Conservation (phyloP, 2,888 invertebrate genomes). For the Macroteleia sp. region DNA sequence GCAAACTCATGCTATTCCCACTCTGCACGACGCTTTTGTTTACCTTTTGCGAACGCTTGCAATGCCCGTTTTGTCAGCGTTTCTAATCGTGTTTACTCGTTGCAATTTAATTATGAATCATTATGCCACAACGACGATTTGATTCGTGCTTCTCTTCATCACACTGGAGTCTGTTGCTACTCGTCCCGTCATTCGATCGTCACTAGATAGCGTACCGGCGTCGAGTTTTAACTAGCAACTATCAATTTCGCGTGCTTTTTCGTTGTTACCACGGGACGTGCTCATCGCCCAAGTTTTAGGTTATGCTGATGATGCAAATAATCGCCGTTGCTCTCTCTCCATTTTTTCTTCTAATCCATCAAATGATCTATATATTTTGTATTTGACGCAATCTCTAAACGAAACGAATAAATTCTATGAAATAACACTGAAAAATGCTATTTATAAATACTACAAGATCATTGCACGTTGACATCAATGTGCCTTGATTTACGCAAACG, state of each 20-base stretch:
- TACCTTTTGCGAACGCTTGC: constrained; percentile 44
- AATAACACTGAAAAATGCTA: constrained; percentile 4
- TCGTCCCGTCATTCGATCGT: not conserved
- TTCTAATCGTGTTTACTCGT: constrained; percentile 29
- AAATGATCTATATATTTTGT: constrained; percentile 1
- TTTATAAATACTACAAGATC: not conserved
- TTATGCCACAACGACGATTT: not conserved
- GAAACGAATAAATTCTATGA: not conserved
- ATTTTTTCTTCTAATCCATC: not conserved
- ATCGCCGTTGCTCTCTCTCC: too few species aligned
- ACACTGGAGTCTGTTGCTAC: not conserved
- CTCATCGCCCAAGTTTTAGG: not conserved
- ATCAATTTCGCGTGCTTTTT: constrained; percentile 1
- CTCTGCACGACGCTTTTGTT: constrained; percentile 35
- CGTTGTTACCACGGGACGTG: not conserved
- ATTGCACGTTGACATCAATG: constrained; percentile 1
- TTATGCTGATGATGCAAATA: constrained; percentile 11
- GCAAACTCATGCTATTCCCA: constrained; percentile 31
- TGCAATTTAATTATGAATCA: constrained; percentile 27
- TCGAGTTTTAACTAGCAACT: not conserved
- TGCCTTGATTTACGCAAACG: constrained; percentile 2
- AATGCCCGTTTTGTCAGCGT: constrained; percentile 22
- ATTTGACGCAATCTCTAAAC: constrained; percentile 4
- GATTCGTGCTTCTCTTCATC: constrained; percentile 2
- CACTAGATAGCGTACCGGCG: not conserved